Conservation (phyloP, 2,888 invertebrate genomes). For the Podabrus alpinus region DNA sequence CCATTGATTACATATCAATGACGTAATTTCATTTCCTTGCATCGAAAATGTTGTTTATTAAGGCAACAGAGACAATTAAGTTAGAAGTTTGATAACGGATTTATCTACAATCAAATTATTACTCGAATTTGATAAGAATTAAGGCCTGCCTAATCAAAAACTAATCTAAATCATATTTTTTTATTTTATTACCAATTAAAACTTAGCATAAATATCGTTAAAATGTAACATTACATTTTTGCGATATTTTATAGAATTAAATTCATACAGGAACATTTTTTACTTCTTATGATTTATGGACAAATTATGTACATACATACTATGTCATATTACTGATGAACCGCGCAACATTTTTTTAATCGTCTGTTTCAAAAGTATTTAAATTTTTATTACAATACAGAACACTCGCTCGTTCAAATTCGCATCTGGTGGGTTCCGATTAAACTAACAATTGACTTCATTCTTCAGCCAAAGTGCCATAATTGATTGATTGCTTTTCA, state of each 20-base stretch:
- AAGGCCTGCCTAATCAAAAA: not conserved
- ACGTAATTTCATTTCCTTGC: not conserved
- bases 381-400: not conserved
- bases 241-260: not conserved
- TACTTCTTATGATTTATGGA: not conserved
- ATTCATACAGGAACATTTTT: not conserved
- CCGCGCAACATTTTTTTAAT: not conserved
- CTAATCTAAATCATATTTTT: not conserved
- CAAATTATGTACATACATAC: not conserved
- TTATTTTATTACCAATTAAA: not conserved
- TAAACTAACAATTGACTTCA: not conserved
- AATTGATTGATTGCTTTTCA: not conserved
- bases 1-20: not conserved
- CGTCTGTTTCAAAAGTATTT: not conserved
- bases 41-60: not conserved
- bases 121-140: not conserved
- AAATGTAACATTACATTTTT: not conserved
- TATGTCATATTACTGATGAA: not conserved
- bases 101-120: not conserved
- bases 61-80: not conserved
- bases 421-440: not conserved
- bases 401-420: not conserved
- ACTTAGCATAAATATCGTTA: not conserved
- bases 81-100: not conserved
- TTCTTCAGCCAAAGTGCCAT: not conserved